Evolutionary conservation across 2,113 vertebrate genomes (phyloP).

Genomic region (Nansenia antarctica): DNA sequence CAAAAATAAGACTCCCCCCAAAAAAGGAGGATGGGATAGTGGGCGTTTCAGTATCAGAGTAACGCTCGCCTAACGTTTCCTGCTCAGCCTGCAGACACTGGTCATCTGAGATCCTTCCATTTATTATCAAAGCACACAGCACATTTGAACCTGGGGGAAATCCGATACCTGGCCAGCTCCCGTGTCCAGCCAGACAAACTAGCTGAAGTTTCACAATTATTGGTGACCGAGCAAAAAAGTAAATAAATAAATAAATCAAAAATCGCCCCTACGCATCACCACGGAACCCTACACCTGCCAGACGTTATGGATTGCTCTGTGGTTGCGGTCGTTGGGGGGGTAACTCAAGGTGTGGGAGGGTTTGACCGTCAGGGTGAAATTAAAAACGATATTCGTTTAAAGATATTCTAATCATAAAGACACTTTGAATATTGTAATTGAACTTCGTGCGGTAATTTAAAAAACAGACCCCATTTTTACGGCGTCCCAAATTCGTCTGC

Average conservation of each 20-base stretch:
- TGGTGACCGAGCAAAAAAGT: conserved; percentile 66
- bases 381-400: no score
- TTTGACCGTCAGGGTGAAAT: conserved; percentile 41
- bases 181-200: conserved; percentile 62
- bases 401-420: no score
- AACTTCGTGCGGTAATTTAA: neutral
- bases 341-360: conserved; percentile 45
- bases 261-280: conserved; percentile 52
- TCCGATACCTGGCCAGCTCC: conserved; percentile 66
- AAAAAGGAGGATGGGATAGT: neutral
- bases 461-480: conserved; percentile 5
- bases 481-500: neutral
- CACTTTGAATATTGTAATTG: no score
- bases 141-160: conserved; percentile 72
- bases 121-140: conserved; percentile 74
- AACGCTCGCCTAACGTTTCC: conserved; percentile 46
- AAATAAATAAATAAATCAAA: conserved; percentile 66
- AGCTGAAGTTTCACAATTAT: conserved; percentile 75
- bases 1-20: conserved; percentile 9
- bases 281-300: conserved; percentile 63
- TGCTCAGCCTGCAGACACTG: conserved; percentile 38
- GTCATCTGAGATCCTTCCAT: conserved; percentile 68
- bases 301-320: conserved; percentile 61
- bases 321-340: conserved; percentile 62
- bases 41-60: conserved; percentile 33